phyloP scores from a whole-genome alignment of 1,140 invertebrate genomes.

The Macrobrachium rosenbergii region DNA sequence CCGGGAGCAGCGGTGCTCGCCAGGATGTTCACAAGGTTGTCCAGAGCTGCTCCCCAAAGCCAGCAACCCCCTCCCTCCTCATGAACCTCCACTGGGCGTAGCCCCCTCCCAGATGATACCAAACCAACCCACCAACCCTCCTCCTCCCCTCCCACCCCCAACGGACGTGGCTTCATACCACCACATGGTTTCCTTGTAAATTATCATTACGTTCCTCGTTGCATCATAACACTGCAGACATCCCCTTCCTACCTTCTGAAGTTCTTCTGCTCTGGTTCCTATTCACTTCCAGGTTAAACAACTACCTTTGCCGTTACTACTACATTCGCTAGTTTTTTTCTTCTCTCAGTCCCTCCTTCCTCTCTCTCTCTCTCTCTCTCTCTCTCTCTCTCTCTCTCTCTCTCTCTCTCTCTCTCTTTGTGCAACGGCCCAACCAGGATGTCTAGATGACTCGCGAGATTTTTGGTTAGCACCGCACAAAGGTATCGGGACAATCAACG shows the following conservation, averaged over 20 bases:
- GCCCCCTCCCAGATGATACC: too few species aligned
- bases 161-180: background rate
- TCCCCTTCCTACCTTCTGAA: background rate
- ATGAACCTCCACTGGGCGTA: too few species aligned
- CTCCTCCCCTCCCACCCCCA: background rate
- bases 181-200: too few species aligned
- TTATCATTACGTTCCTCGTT: too few species aligned
- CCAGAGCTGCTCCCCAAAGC: background rate
- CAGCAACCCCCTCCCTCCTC: too few species aligned
- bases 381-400: slow-evolving; percentile 13
- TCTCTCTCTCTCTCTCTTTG: background rate
- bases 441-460: too few species aligned
- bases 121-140: background rate
- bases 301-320: too few species aligned
- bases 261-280: background rate
- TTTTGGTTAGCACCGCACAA: too few species aligned
- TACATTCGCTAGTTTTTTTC: background rate
- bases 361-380: background rate
- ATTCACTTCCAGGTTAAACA: background rate
- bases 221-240: background rate
- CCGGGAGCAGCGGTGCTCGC: background rate
- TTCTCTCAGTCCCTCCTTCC: background rate
- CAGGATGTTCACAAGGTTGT: slow-evolving; percentile 29
- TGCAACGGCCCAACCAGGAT: too few species aligned
- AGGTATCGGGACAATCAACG: too few species aligned